Evolutionary conservation across 2,888 invertebrate genomes (phyloP).

Genomic region (Protophormia terraenovae): DNA sequence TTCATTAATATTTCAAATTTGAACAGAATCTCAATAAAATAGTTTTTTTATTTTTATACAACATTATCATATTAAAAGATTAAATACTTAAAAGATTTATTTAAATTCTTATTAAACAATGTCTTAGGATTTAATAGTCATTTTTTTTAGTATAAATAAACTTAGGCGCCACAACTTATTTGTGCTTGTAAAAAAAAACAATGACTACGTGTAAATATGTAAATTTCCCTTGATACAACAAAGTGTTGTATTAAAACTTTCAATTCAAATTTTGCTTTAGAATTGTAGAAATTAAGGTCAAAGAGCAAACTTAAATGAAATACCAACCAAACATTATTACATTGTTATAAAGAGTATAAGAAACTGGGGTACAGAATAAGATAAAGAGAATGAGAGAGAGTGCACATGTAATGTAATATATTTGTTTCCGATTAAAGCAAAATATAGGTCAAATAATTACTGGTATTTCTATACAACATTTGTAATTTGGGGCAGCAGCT

Average conservation of each 20-base stretch:
- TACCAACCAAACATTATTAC: not conserved
- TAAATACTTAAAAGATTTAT: no score
- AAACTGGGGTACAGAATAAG: not conserved
- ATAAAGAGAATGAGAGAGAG: not conserved
- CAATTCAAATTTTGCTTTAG: constrained; percentile 19
- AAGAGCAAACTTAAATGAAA: constrained; percentile 34
- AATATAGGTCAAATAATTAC: constrained; percentile 20
- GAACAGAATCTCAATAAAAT: no score
- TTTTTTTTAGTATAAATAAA: not conserved
- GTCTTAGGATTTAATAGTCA: not conserved
- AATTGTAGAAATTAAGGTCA: constrained; percentile 50
- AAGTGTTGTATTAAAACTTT: constrained; percentile 20
- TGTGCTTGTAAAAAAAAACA: not conserved
- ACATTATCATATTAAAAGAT: no score
- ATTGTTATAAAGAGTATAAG: not conserved
- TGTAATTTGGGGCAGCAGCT: not conserved
- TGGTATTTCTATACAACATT: not conserved
- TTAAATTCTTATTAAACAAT: not conserved
- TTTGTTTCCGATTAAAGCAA: not conserved
- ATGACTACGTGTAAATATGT: constrained; percentile 17
- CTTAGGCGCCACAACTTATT: constrained; percentile 7
- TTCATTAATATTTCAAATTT: no score
- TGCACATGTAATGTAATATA: not conserved
- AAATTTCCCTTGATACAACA: not conserved
- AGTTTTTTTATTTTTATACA: no score